Conservation (phyloP, 2,888 invertebrate species). For the Rhagonycha fulva region DNA sequence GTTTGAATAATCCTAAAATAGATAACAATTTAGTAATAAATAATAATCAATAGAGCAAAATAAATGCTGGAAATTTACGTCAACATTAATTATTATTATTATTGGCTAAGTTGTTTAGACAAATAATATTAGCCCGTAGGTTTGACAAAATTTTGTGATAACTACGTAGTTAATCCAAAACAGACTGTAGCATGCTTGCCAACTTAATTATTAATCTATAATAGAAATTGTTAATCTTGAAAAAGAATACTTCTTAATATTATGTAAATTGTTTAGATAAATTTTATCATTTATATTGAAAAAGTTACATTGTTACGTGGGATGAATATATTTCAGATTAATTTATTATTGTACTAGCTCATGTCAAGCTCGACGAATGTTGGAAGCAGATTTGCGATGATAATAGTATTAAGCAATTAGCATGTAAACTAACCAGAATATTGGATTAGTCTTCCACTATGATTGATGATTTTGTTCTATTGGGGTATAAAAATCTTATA, state of each 20-base stretch:
- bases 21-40: background rate
- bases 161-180: too few relatives aligned
- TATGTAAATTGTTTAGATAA: background rate
- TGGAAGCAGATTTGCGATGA: background rate
- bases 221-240: background rate
- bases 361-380: background rate
- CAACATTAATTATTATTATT: background rate
- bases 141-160: too few relatives aligned
- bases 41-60: background rate
- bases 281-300: background rate
- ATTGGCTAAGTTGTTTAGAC: background rate
- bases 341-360: background rate
- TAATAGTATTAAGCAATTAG: background rate
- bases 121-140: too few relatives aligned
- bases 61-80: background rate
- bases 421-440: background rate
- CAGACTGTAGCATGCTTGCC: background rate
- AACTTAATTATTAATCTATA: background rate
- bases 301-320: background rate
- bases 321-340: background rate
- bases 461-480: background rate
- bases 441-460: background rate
- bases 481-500: background rate
- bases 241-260: background rate
- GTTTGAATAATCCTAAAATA: background rate